phyloP scores from a whole-genome alignment of 2,113 vertebrate species.

The Eurystomus gularis region DNA sequence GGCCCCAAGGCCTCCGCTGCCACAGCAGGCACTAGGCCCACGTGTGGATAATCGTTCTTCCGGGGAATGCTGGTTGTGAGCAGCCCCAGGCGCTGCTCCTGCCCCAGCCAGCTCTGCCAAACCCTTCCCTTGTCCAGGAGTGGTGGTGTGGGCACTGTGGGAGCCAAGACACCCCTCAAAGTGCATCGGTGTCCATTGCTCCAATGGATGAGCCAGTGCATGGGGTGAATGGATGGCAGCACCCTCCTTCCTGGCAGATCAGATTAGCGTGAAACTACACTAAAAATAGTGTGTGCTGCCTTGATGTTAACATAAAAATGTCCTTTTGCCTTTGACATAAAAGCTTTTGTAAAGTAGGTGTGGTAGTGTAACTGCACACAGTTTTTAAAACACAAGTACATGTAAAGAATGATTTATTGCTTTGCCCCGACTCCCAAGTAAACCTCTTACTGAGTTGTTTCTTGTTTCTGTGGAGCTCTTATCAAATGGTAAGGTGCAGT shows the following conservation, averaged over 20 bases:
- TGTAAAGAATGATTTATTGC: not conserved
- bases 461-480: not conserved
- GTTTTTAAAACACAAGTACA: not conserved
- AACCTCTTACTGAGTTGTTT: not conserved
- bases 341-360: not conserved
- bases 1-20: rapidly evolving
- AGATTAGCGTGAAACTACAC: rapidly evolving
- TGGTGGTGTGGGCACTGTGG: rapidly evolving
- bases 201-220: rapidly evolving
- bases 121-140: not conserved
- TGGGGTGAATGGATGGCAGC: not conserved
- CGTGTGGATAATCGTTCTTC: rapidly evolving
- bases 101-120: not conserved
- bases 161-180: rapidly evolving
- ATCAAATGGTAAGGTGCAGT: rapidly evolving
- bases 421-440: not conserved
- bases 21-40: rapidly evolving
- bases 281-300: rapidly evolving
- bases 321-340: rapidly evolving
- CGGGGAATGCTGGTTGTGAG: not conserved
- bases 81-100: not conserved
- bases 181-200: rapidly evolving
- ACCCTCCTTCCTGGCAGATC: not conserved
- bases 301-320: rapidly evolving
- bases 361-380: rapidly evolving